Percentiles rank a stretch among this genome's conserved stretches.
Evolutionary conservation across 1,140 invertebrate species (phyloP).

Genomic region (Drosophila cardini): DNA sequence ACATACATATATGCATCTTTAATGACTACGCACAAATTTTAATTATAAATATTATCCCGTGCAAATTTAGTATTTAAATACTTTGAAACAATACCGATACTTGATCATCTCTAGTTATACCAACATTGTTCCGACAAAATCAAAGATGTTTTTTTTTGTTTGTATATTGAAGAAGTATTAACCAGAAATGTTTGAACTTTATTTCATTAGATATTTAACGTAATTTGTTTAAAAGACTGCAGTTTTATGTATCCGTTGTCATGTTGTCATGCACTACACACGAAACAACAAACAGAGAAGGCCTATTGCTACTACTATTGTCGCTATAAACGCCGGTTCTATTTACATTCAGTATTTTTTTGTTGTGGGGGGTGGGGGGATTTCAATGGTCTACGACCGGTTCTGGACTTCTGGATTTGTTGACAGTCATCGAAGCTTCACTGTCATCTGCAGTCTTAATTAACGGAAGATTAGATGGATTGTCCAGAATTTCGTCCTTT

Average conservation of each 20-base stretch:
- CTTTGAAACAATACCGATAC: neutral
- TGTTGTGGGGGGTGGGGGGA: constrained; percentile 6
- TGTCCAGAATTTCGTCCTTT: constrained; percentile 68
- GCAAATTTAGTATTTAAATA: too few species aligned
- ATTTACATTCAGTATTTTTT: constrained; percentile 42
- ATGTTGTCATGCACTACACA: constrained; percentile 27
- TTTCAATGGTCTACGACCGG: constrained; percentile 14
- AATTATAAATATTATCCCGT: too few species aligned
- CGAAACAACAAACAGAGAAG: constrained; percentile 36
- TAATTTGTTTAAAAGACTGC: constrained; percentile 27
- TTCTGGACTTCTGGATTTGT: constrained; percentile 29
- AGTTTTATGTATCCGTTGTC: constrained; percentile 3
- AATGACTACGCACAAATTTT: neutral
- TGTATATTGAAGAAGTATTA: constrained; percentile 30
- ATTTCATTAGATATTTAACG: constrained; percentile 30
- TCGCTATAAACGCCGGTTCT: constrained; percentile 1
- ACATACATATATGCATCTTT: neutral
- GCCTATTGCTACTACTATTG: neutral
- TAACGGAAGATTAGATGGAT: constrained; percentile 41
- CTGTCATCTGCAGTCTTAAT: constrained; percentile 35
- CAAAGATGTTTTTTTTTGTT: neutral
- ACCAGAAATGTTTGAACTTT: constrained; percentile 38
- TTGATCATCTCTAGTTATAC: neutral
- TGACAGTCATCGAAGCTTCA: constrained; percentile 11
- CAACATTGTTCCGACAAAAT: neutral